Evolutionary conservation across 2,888 invertebrate genomes (phyloP).

Genomic region (Thyatira batis): DNA sequence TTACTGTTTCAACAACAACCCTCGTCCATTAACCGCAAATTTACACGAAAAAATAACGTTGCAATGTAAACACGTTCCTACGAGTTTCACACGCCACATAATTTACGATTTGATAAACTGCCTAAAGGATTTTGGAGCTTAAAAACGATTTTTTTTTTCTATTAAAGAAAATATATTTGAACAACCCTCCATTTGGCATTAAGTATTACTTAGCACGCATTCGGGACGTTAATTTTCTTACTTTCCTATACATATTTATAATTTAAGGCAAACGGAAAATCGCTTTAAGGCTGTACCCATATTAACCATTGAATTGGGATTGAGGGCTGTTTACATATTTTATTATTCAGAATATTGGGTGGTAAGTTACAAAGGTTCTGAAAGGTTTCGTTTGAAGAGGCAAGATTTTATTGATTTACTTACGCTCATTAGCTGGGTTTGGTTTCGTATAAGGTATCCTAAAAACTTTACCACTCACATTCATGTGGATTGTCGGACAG

Average conservation of each 20-base stretch:
- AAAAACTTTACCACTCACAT: neutral
- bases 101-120: conserved; percentile 35
- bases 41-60: conserved; percentile 17
- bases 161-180: neutral
- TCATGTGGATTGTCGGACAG: neutral
- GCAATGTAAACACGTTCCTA: conserved; percentile 16
- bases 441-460: neutral
- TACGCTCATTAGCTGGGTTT: neutral
- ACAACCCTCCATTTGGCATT: neutral
- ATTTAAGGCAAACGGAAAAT: neutral
- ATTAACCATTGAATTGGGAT: conserved; percentile 4
- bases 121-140: conserved; percentile 21
- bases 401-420: neutral
- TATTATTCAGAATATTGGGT: neutral
- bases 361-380: neutral
- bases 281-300: conserved; percentile 4
- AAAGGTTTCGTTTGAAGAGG: neutral
- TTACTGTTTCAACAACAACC: conserved; percentile 13
- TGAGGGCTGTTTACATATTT: conserved; percentile 2
- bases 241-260: conserved; percentile 3
- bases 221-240: conserved; percentile 4
- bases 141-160: neutral
- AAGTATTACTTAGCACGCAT: conserved; percentile 7
- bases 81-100: conserved; percentile 26
- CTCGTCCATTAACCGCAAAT: conserved; percentile 15